Evolutionary conservation across 2,797 vertebrate species (phyloP), one percentile per base, ranked within the genome.

Genomic region (Sebastes baramenuke): DNA sequence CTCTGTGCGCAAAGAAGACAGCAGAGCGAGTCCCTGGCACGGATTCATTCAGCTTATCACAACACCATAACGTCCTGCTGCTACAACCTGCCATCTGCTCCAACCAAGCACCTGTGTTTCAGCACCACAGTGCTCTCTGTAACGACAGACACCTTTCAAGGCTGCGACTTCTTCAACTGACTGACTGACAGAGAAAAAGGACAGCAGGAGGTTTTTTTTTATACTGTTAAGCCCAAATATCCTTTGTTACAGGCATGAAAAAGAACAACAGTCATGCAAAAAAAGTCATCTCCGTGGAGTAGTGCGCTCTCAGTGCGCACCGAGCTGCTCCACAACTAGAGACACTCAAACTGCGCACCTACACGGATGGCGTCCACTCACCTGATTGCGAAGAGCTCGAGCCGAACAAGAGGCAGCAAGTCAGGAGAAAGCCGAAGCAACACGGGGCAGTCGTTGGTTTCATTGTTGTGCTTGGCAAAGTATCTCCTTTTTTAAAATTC

Each of bases 341-440:
- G 4, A 72, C 75, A 61, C 62, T 42, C 14, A 1, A 72, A 22
- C 38, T 78, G 87, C 85, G 89, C 91, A 75, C 85, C 77, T 20
- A 25, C 42, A 56, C 66, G 34, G 67, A 70, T 49, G 77, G 82
- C 72, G 69, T 85, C 82, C 86, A 92, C 95, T 96, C 93, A 96
- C 96, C 96, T 96, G 95, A 94, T 86, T 96, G 96, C 34, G 96
- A 93, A 72, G 90, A 91, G 92, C 91, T 89, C 75, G 87, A 88
- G 61, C 92, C 92, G 81, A 95, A 88, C 86, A 93, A 60, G 89
- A 92, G 67, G 82, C 90, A 95, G 82, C 90, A 95, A 82, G 91
- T 91, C 83, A 96, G 91, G 70, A 96, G 90, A 83, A 96, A 87
- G 89, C 88, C 93, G 92, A 96, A 80, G 93, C 88, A 94, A 79